Conservation (phyloP, 2,888 invertebrate genomes). For the Pyrrhosoma nymphula region DNA sequence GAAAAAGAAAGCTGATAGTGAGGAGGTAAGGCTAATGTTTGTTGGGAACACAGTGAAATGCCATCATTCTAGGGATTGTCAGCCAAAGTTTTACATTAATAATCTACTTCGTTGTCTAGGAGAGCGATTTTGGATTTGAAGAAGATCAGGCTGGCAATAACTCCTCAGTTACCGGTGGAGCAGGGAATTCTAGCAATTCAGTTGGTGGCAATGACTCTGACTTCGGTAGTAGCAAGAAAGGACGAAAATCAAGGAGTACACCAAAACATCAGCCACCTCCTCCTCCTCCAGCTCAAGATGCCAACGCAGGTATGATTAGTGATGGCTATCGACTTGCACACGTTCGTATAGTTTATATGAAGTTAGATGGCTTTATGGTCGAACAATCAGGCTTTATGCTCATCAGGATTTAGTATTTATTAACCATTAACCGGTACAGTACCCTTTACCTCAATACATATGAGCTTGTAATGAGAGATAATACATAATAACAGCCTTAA, state of each 20-base stretch:
- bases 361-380: neutral
- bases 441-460: too few species aligned
- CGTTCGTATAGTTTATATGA: neutral
- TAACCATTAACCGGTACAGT: too few species aligned
- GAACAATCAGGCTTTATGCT: neutral
- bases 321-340: too few species aligned
- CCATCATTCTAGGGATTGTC: neutral
- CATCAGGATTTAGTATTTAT: too few species aligned
- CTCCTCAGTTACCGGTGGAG: slow-evolving; percentile 71
- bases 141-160: slow-evolving; percentile 74
- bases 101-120: slow-evolving; percentile 78
- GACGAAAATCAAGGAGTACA: slow-evolving; percentile 81
- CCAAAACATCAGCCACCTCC: slow-evolving; percentile 77
- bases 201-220: slow-evolving; percentile 87
- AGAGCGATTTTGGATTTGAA: slow-evolving; percentile 78
- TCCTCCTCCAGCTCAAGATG: slow-evolving; percentile 80
- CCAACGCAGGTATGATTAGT: slow-evolving; percentile 32
- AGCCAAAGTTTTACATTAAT: neutral
- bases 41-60: slow-evolving; percentile 91
- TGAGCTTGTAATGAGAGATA: too few species aligned
- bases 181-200: slow-evolving; percentile 77
- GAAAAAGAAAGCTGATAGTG: slow-evolving; percentile 95
- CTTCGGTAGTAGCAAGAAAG: slow-evolving; percentile 85
- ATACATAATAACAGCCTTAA: too few species aligned
- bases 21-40: slow-evolving; percentile 81